Evolutionary conservation across 2,113 vertebrate species (phyloP).

Genomic region (Hyla sarda): DNA sequence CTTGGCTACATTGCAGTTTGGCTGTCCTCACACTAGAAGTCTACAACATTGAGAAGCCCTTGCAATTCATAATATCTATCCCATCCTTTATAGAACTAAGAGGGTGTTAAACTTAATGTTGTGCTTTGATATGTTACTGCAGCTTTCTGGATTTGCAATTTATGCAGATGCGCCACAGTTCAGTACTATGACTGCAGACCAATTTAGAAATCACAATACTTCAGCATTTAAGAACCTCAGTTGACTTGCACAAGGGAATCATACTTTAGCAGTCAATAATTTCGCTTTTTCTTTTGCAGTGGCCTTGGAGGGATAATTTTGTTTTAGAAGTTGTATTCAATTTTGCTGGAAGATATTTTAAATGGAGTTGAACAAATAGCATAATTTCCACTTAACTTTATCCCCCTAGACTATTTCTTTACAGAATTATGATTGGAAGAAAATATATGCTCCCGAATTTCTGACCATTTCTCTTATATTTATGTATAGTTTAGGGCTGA

Average conservation of each 20-base stretch:
- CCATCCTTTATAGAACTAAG: slow-evolving; percentile 21
- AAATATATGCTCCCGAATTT: too few species aligned
- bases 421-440: neutral
- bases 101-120: slow-evolving; percentile 33
- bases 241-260: slow-evolving; percentile 57
- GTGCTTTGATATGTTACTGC: slow-evolving; percentile 49
- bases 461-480: too few species aligned
- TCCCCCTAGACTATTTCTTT: neutral
- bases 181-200: slow-evolving; percentile 47
- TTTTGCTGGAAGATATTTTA: slow-evolving; percentile 30
- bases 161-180: slow-evolving; percentile 49
- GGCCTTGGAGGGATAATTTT: neutral
- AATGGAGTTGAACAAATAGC: slow-evolving; percentile 1
- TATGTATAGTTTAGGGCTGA: too few species aligned
- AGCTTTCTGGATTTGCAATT: slow-evolving; percentile 32
- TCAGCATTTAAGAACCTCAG: slow-evolving; percentile 44
- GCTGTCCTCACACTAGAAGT: slow-evolving; percentile 19
- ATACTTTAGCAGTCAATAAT: slow-evolving; percentile 53
- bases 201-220: slow-evolving; percentile 55
- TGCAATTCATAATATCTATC: slow-evolving; percentile 36
- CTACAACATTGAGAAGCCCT: slow-evolving; percentile 19
- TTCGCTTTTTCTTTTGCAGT: slow-evolving; percentile 52
- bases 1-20: neutral
- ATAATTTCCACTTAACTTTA: slow-evolving; percentile 25
- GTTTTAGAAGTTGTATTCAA: slow-evolving; percentile 35